Base-by-base conservation (phyloP, 23 tunicate species). In the Botrylloides violaceus region DNA sequence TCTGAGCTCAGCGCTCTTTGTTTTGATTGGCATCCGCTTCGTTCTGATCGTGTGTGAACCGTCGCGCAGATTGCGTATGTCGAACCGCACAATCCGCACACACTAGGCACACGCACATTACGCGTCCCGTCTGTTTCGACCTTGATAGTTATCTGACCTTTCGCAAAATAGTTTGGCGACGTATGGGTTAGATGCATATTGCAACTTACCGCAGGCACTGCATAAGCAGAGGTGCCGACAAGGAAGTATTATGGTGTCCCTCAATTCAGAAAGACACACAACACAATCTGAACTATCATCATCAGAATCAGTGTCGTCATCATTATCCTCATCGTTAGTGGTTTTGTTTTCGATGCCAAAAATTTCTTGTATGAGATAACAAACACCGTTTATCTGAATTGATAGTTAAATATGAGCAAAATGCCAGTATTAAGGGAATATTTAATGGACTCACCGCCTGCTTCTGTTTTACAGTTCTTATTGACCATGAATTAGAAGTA, bases 281-380 rank as follows among this genome's bases (percentile, higher is more conserved):
- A 84, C 98, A 48, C 98, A 92, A 31, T 92, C 92, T 22, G 98
- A 72, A 27, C 73, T 72, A 39, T 90, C 97, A 36, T 83, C 97
- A 20, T 88, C 83, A 23, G 71, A 83, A 0, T 55, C 63, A 61
- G 37, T 47, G 32, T 76, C 77, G 33, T 83, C 76, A 36, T 85
- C 84, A 1, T 62, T 53, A n/a, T 77, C 82, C 2, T 62, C 55
- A 49, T 77, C 82, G 25, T 49, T 34, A 38, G 62, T 19, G 32
- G 43, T 53, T 62, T 92, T 92, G 36, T 92, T 92, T 80, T 92
- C 98, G 60, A 92, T 92, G 61, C 98, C 98, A 47, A 81, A 92
- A 22, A 92, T 92, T 77, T 92, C 98, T 84, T 90, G 97, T 26
- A 90, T 48, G 15, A 90, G 66, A 63, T 90, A 90, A 53, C 97